Evolutionary conservation across 2,113 vertebrate species (phyloP), one percentile per base, ranked within the genome.

Genomic region (Sardina pilchardus): DNA sequence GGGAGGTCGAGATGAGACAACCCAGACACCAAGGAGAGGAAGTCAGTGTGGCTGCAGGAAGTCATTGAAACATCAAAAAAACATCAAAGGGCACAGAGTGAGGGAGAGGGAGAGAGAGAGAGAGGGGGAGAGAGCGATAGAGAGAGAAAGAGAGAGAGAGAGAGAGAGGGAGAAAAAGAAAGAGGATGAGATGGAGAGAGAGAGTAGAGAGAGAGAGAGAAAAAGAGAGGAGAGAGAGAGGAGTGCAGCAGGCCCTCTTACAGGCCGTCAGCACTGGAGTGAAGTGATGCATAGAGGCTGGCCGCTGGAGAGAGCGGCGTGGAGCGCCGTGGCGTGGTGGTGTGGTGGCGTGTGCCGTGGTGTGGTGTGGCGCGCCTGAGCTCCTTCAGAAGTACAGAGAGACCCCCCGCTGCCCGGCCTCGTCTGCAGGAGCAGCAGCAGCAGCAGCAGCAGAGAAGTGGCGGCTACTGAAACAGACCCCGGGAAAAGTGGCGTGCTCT

Each of bases 11-110:
- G 30, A 78, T 78, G 71, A 78, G 26, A 78, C 71, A 78, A 34
- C 26, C 71, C 71, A 78, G n/a, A 78, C 71, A 78, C 71, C 71
- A 16, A 59, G 26, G 71, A 78, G 30, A 78, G 71, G 34, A 59
- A 78, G 71, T 14, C 30, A 78, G 71, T 39, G 71, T 78, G 26
- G 71, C 71, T 34, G 30, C 30, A 78, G 71, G 71, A 78, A 78
- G 26, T 34, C 71, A 34, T 34, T 14, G 1, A 78, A 78, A 78
- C 71, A 78, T 78, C 71, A 78, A 78, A 78, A 78, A 78, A 78
- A 78, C 71, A 78, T 78, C 71, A 78, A 78, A 34, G 34, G 34
- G 26, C 30, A 78, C 10, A 78, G 71, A 78, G 71, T 39, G 71
- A 78, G 71, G 14, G 71, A 36, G 71, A 36, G 71, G 6, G 56